Conservation (phyloP, 1,140 invertebrate species). For the Drosophila saltans region DNA sequence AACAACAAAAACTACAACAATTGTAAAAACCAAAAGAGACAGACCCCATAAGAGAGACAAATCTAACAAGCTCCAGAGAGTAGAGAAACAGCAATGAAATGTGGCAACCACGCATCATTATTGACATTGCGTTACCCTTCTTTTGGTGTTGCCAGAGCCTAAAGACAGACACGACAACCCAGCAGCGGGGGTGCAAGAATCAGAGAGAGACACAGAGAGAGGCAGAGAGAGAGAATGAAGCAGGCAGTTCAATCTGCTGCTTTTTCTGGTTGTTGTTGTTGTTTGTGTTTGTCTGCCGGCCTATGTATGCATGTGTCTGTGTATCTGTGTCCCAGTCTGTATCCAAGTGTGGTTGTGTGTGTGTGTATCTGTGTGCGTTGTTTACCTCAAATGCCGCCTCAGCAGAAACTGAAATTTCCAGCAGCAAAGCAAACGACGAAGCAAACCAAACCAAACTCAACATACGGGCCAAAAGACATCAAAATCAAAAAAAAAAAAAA, state of each 20-base stretch:
- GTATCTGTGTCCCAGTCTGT: conserved; percentile 36
- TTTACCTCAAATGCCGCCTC: conserved; percentile 70
- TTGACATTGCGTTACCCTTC: conserved; percentile 76
- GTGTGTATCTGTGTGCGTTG: conserved; percentile 49
- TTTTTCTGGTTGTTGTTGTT: conserved; percentile 42
- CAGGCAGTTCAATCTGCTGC: conserved; percentile 53
- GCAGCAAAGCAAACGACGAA: conserved; percentile 59
- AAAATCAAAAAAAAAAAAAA: conserved; percentile 34
- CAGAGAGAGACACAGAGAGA: neutral
- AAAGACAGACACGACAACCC: conserved; percentile 4
- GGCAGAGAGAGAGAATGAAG: conserved; percentile 12
- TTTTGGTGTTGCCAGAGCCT: conserved; percentile 27
- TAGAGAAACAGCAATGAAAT: conserved; percentile 63
- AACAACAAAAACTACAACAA: conserved; percentile 52
- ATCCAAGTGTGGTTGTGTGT: conserved; percentile 6
- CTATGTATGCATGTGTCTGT: conserved; percentile 29
- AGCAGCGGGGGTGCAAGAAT: conserved; percentile 13
- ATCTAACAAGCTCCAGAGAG: conserved; percentile 21
- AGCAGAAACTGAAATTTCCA: conserved; percentile 74
- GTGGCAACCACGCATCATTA: conserved; percentile 78
- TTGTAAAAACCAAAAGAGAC: conserved; percentile 63
- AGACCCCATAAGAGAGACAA: conserved; percentile 26
- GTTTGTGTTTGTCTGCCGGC: conserved; percentile 67
- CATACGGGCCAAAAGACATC: conserved; percentile 36
- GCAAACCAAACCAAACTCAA: conserved; percentile 30